Evolutionary conservation across 2,797 vertebrate genomes (phyloP).

Genomic region (Betta splendens): DNA sequence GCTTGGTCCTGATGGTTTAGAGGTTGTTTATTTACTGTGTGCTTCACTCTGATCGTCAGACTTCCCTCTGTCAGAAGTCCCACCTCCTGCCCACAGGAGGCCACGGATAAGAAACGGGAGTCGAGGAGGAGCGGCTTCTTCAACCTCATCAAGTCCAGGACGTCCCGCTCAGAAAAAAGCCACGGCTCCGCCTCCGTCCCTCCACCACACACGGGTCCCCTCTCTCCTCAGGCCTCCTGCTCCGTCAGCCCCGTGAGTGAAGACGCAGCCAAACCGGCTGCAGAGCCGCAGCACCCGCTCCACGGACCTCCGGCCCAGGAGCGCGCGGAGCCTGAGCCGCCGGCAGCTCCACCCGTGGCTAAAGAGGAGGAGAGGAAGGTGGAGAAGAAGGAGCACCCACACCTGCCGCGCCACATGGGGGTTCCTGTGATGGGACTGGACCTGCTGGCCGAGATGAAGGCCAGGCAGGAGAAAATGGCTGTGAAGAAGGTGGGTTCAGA

Average conservation of each 20-base stretch:
- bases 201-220: constrained; percentile 13
- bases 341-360: constrained; percentile 56
- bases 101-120: constrained; percentile 86
- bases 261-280: constrained; percentile 64
- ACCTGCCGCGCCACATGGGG: constrained; percentile 81
- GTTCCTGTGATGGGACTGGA: constrained; percentile 91
- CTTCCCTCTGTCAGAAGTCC: constrained; percentile 69
- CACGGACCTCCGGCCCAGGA: constrained; percentile 57
- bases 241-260: constrained; percentile 64
- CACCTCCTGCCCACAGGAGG: constrained; percentile 65
- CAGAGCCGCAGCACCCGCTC: constrained; percentile 38
- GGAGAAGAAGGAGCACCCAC: constrained; percentile 43
- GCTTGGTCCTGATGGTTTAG: too few relatives aligned
- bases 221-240: not conserved
- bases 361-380: constrained; percentile 63
- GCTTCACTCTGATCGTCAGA: constrained; percentile 70
- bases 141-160: constrained; percentile 89
- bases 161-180: constrained; percentile 85
- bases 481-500: constrained; percentile 88
- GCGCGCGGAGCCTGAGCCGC: constrained; percentile 52
- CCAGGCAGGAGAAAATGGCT: constrained; percentile 90
- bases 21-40: too few relatives aligned
- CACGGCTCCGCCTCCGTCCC: constrained; percentile 62
- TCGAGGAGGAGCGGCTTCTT: constrained; percentile 93
- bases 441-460: constrained; percentile 94